Evolutionary conservation across 2,888 invertebrate genomes (phyloP).

Genomic region (Aphidoletes aphidimyza): DNA sequence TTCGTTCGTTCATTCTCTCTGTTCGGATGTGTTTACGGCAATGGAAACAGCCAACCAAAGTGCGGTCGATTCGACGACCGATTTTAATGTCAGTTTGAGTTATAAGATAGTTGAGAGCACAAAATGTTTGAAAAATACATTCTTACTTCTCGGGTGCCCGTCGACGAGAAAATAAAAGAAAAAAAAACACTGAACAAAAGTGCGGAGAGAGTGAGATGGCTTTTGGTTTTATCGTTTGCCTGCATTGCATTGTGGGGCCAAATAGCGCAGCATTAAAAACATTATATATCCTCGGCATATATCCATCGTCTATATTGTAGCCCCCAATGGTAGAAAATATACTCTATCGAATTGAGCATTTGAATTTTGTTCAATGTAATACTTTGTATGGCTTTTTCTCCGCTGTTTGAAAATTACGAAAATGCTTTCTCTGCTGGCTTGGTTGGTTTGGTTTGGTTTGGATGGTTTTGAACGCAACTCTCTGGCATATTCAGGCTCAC

Average conservation of each 20-base stretch:
- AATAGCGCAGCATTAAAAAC: slow-evolving; percentile 43
- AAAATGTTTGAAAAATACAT: slow-evolving; percentile 49
- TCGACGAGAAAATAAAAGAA: too few relatives aligned
- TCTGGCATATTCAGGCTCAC: slow-evolving; percentile 42
- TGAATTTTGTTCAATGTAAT: slow-evolving; percentile 51
- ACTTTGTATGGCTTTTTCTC: slow-evolving; percentile 46
- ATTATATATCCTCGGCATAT: background rate
- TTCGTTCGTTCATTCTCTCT: background rate
- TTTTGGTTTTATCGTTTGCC: slow-evolving; percentile 51
- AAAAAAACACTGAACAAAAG: slow-evolving; percentile 11
- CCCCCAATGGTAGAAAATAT: too few relatives aligned
- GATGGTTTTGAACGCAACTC: too few relatives aligned
- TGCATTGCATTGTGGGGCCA: slow-evolving; percentile 45
- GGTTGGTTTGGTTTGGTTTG: too few relatives aligned
- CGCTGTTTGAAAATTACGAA: slow-evolving; percentile 41
- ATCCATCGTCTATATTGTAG: background rate
- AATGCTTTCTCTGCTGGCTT: slow-evolving; percentile 51
- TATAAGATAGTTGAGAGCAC: slow-evolving; percentile 51
- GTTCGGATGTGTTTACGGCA: background rate
- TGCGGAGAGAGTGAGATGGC: slow-evolving; percentile 25
- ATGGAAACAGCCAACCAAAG: slow-evolving; percentile 34
- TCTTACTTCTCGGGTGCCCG: slow-evolving; percentile 20
- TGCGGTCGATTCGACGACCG: slow-evolving; percentile 48
- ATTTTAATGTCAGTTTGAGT: slow-evolving; percentile 51
- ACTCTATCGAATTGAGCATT: too few relatives aligned